Evolutionary conservation across 37 sponge, comb jelly and placozoan species (phyloP), one percentile per base, ranked within the genome.

Genomic region (Spongilla lacustris): DNA sequence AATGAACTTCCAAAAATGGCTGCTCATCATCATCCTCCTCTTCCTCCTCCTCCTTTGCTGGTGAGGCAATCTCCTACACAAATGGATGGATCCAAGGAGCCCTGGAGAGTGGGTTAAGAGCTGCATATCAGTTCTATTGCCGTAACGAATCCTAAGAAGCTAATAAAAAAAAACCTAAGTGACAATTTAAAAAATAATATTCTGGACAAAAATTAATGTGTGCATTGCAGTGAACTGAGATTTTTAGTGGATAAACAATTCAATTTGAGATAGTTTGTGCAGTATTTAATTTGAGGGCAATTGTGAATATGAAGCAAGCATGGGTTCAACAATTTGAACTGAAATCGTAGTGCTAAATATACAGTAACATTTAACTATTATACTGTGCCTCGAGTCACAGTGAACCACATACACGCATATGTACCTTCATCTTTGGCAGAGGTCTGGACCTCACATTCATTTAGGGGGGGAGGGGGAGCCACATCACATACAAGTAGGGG

Each of bases 51-150:
- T 92, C 73, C 58, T 92, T 92, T 77, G 89, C 89, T 36, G 93
- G 93, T 32, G 93, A 92, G 69, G 89, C 78, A 14, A 84, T 92
- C 25, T 92, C 93, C 19, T 85, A 71, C 48, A 48, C 73, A 37
- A 36, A 26, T 71, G 93, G 93, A 0, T 92, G 93, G 93, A 92
- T 92, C 34, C 93, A 92, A 69, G 93, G 93, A 46, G 93, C 93
- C 17, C 78, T 92, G 17, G 85, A 85, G 73, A 89, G 89, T 81
- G 85, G 86, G 6, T 36, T 92, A 26, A 41, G 93, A 27, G 89
- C 93, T 26, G 89, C 93, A 26, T 92, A 88, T 71, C 88, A 92
- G 77, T 88, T 92, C 36, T 87, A 87, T 73, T 75, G 67, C 50
- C 38, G 74, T 8, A 92, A 88, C 68, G 92, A 92, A 67, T 46